Conservation (phyloP, 2,797 vertebrate species). For the Falco novaeseelandiae region DNA sequence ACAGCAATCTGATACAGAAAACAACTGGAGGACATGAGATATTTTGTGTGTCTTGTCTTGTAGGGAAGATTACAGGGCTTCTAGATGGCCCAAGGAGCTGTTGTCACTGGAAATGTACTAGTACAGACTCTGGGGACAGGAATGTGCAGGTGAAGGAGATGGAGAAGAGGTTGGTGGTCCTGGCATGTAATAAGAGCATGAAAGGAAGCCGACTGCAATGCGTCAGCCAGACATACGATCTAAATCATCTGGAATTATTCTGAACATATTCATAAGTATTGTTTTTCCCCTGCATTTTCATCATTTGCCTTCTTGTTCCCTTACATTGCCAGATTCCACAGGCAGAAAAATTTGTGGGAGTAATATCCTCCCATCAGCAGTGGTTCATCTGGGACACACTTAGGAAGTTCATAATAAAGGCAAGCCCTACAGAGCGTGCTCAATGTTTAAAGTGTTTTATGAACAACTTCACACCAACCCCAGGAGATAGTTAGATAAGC, state of each 20-base stretch:
- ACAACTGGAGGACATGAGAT: neutral
- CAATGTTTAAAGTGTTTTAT: conserved; percentile 73
- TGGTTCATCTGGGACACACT: conserved; percentile 69
- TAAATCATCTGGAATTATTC: neutral
- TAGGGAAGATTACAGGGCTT: neutral
- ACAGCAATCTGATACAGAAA: neutral
- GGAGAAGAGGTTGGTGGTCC: neutral
- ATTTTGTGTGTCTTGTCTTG: neutral
- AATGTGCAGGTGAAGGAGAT: neutral
- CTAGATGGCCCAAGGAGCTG: neutral
- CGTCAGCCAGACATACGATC: neutral
- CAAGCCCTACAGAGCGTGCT: conserved; percentile 63
- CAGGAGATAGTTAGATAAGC: conserved; percentile 69
- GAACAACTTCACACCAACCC: conserved; percentile 67
- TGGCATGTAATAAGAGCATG: neutral
- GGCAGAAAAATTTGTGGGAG: conserved; percentile 71
- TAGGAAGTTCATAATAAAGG: conserved; percentile 69
- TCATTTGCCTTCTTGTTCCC: neutral
- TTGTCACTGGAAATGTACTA: neutral
- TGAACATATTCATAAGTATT: neutral
- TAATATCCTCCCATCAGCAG: conserved; percentile 64
- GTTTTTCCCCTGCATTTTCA: neutral
- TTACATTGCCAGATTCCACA: conserved; percentile 23
- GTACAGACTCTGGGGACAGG: neutral
- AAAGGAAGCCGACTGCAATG: neutral